Conservation (phyloP, 2,113 vertebrate species). For the Neodon shergylaensis region DNA sequence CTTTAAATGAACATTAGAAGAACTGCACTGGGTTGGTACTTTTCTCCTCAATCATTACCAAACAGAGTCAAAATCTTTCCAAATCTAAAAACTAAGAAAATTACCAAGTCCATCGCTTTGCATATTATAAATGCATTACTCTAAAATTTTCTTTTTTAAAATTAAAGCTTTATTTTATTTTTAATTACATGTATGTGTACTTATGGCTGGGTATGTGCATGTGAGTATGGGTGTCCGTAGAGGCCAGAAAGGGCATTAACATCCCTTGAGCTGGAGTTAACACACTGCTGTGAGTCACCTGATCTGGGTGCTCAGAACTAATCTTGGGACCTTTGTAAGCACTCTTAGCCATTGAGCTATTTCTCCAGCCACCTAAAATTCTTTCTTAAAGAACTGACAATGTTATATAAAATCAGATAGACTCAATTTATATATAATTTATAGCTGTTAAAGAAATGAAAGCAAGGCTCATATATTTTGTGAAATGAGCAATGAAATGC, state of each 20-base stretch:
- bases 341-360: not conserved
- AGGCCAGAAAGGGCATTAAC: not conserved
- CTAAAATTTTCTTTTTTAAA: not conserved
- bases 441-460: conserved; percentile 37
- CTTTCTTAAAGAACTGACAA: not conserved
- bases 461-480: not conserved
- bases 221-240: not conserved
- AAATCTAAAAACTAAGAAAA: conserved; percentile 41
- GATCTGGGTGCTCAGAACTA: not conserved
- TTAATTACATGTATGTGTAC: not conserved
- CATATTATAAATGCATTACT: conserved; percentile 11
- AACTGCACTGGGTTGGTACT: not conserved
- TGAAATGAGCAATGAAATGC: conserved; percentile 25
- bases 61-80: conserved; percentile 60
- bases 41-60: conserved; percentile 36
- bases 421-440: conserved; percentile 17
- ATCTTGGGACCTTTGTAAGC: not conserved
- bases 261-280: not conserved
- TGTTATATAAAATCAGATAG: not conserved
- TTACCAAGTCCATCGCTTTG: not conserved
- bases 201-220: not conserved
- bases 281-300: not conserved
- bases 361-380: conserved; percentile 39
- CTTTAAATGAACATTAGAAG: not conserved
- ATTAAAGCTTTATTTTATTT: not conserved